Evolutionary conservation across 1,140 invertebrate genomes (phyloP).

Genomic region (Drosophila suzukii): DNA sequence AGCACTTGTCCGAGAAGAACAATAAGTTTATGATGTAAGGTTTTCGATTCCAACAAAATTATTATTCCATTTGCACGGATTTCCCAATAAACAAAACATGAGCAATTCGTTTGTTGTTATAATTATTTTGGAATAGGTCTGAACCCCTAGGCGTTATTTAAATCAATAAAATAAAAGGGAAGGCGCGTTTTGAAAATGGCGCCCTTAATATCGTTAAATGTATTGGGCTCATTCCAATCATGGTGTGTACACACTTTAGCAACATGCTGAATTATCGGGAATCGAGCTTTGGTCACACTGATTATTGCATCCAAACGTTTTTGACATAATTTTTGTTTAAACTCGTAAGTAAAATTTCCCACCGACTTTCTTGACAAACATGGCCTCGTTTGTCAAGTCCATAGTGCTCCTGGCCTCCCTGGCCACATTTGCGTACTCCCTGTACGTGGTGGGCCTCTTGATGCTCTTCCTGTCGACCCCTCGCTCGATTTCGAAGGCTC

Average conservation of each 20-base stretch:
- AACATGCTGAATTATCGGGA: not conserved
- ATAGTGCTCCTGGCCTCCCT: constrained; percentile 61
- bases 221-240: not conserved
- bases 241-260: not conserved
- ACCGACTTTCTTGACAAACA: constrained; percentile 4
- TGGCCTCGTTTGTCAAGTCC: constrained; percentile 61
- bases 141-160: not conserved
- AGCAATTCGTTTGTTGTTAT: not conserved
- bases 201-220: not conserved
- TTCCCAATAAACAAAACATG: constrained; percentile 1
- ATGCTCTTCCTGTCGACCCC: constrained; percentile 76
- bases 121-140: not conserved
- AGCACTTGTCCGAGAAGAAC: constrained; percentile 94
- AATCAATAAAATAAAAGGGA: not conserved
- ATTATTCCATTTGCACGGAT: constrained; percentile 29
- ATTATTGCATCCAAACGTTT: not conserved
- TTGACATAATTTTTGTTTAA: not conserved
- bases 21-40: constrained; percentile 96
- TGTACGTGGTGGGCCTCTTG: constrained; percentile 74
- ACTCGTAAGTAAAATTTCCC: not conserved
- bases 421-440: constrained; percentile 61
- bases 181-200: not conserved
- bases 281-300: not conserved
- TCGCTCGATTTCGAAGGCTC: constrained; percentile 51
- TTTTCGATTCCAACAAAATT: constrained; percentile 5